A percentile compares a stretch with the other conserved stretches of the same genome.
Conservation (phyloP, 2,888 invertebrate species). For the Hedya salicella region DNA sequence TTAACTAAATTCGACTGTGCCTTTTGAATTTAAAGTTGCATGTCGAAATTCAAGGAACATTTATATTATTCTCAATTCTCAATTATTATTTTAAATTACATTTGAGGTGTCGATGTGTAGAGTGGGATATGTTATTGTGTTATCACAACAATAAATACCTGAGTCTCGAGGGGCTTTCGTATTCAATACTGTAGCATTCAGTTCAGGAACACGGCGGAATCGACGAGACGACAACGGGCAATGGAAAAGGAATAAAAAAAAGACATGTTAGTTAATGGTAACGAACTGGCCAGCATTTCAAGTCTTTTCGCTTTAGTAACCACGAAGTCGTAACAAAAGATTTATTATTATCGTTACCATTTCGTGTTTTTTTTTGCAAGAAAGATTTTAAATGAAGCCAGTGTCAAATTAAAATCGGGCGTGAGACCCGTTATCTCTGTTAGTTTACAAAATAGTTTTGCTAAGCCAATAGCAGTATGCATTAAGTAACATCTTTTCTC, state of each 20-base stretch:
- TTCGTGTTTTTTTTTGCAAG: neutral
- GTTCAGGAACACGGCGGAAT: conserved; percentile 44
- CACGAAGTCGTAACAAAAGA: neutral
- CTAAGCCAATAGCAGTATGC: too few relatives aligned
- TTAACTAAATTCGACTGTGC: too few relatives aligned
- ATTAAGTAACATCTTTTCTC: too few relatives aligned
- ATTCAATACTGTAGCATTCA: conserved; percentile 66
- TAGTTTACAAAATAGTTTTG: too few relatives aligned
- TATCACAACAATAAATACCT: conserved; percentile 67
- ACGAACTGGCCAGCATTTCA: conserved; percentile 14
- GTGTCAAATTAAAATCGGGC: neutral
- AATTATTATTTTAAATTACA: conserved; percentile 2
- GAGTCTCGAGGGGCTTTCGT: conserved; percentile 71
- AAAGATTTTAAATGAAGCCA: conserved; percentile 11
- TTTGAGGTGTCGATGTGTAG: conserved; percentile 29
- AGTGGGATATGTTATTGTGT: conserved; percentile 48
- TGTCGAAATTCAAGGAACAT: too few relatives aligned
- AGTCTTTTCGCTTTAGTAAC: neutral
- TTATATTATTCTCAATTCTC: neutral
- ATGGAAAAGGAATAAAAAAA: conserved; percentile 60
- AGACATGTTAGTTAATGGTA: conserved; percentile 5
- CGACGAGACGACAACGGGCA: conserved; percentile 46
- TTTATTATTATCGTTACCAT: too few relatives aligned
- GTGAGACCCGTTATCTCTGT: too few relatives aligned
- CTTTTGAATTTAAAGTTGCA: too few relatives aligned